Evolutionary conservation across 2,888 invertebrate species (phyloP).

Genomic region (Aromia moschata): DNA sequence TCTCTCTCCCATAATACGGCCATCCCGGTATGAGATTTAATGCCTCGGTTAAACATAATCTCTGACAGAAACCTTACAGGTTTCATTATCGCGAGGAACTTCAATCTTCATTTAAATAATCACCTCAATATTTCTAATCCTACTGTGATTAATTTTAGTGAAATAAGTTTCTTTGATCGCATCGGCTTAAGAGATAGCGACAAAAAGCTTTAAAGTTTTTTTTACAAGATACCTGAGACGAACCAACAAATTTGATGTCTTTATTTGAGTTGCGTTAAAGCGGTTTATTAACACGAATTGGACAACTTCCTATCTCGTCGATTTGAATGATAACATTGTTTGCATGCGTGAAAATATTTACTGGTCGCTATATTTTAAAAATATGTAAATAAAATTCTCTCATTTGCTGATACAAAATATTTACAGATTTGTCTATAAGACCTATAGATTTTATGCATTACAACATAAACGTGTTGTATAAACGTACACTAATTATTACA

Average conservation of each 20-base stretch:
- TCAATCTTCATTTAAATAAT: conserved; percentile 61
- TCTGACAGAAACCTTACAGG: conserved; percentile 51
- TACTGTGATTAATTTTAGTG: conserved; percentile 57
- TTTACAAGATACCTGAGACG: conserved; percentile 37
- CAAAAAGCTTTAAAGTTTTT: conserved; percentile 39
- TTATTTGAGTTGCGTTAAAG: conserved; percentile 35
- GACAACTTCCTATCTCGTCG: conserved; percentile 33
- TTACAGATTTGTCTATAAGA: no score
- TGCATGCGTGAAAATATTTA: no score
- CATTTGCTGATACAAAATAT: no score
- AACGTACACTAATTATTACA: no score
- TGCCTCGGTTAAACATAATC: conserved; percentile 44
- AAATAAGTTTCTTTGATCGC: conserved; percentile 55
- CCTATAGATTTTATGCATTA: no score
- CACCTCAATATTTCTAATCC: conserved; percentile 60
- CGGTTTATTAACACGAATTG: conserved; percentile 34
- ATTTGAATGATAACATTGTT: conserved; percentile 31
- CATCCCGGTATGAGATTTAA: conserved; percentile 31
- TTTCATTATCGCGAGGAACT: conserved; percentile 53
- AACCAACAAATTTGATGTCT: conserved; percentile 43
- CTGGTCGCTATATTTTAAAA: no score
- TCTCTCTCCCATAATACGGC: conserved; percentile 4
- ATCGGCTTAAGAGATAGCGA: conserved; percentile 41
- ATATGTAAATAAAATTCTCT: no score
- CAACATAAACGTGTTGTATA: no score